Conservation (phyloP, 2,797 vertebrate species). For the Gastrophryne carolinensis region DNA sequence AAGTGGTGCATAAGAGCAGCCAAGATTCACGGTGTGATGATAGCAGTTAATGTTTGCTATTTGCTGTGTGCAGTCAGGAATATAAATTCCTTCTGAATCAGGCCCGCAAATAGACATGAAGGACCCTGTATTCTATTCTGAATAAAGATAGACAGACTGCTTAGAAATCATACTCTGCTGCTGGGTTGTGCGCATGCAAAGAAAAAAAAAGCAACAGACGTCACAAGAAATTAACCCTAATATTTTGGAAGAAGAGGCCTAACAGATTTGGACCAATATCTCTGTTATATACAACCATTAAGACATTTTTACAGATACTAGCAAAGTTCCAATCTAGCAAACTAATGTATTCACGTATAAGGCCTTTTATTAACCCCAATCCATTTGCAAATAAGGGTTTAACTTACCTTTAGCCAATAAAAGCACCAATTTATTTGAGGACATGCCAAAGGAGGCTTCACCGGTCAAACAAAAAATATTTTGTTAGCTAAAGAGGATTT, state of each 20-base stretch:
- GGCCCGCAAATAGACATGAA: slow-evolving; percentile 39
- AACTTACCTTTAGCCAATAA: too few species aligned
- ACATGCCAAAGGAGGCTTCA: too few species aligned
- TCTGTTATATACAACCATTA: not conserved
- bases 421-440: too few species aligned
- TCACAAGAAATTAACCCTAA: slow-evolving; percentile 35
- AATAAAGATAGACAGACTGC: slow-evolving; percentile 43
- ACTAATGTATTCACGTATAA: too few species aligned
- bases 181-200: slow-evolving; percentile 4
- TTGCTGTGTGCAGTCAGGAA: slow-evolving; percentile 40
- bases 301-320: too few species aligned
- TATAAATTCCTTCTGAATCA: slow-evolving; percentile 44
- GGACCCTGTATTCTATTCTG: slow-evolving; percentile 24
- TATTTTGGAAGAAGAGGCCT: not conserved
- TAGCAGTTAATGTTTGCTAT: not conserved
- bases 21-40: slow-evolving; percentile 3
- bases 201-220: slow-evolving; percentile 25
- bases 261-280: not conserved
- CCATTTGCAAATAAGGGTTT: too few species aligned
- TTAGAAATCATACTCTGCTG: slow-evolving; percentile 29
- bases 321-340: too few species aligned
- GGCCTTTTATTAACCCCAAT: too few species aligned
- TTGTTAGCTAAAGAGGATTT: too few species aligned
- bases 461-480: too few species aligned
- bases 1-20: not conserved